Conservation (phyloP, 1,140 invertebrate species). For the Saxidomus purpurata region DNA sequence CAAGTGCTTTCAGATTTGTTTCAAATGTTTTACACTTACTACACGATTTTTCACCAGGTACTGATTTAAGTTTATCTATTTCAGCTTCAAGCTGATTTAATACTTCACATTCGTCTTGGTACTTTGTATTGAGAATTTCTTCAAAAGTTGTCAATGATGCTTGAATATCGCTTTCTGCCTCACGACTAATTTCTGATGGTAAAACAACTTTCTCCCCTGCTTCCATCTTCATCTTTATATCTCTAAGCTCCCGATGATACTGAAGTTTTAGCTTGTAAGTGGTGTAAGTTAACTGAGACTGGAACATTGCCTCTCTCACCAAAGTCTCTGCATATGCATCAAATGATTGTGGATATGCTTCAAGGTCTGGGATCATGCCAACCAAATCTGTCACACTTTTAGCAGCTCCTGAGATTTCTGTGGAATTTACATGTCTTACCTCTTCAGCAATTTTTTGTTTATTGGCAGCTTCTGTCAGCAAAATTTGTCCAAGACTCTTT, state of each 20-base stretch:
- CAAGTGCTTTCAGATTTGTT: slow-evolving; percentile 77
- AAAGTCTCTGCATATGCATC: slow-evolving; percentile 73
- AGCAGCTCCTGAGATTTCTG: not conserved
- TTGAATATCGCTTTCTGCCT: slow-evolving; percentile 79
- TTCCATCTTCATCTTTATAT: slow-evolving; percentile 75
- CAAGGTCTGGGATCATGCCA: slow-evolving; percentile 73
- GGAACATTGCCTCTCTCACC: slow-evolving; percentile 79
- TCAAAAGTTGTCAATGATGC: slow-evolving; percentile 78
- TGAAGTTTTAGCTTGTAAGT: slow-evolving; percentile 80
- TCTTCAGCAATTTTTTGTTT: slow-evolving; percentile 75
- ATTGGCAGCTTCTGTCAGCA: slow-evolving; percentile 78
- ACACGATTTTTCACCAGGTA: slow-evolving; percentile 38
- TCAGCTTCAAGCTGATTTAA: slow-evolving; percentile 77
- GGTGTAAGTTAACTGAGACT: slow-evolving; percentile 81
- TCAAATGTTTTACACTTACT: slow-evolving; percentile 72
- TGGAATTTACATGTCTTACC: slow-evolving; percentile 59
- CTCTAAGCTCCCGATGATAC: slow-evolving; percentile 77
- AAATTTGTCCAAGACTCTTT: slow-evolving; percentile 73
- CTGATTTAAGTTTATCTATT: slow-evolving; percentile 74
- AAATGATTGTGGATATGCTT: slow-evolving; percentile 68
- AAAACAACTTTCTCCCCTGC: slow-evolving; percentile 68
- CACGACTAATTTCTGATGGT: slow-evolving; percentile 72
- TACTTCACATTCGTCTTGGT: slow-evolving; percentile 82
- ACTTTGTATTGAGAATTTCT: slow-evolving; percentile 81
- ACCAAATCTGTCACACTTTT: slow-evolving; percentile 60